These are phyloP conservation scores for Camponotus floridanus DNA, from an alignment of 1,140 invertebrate genomes.

Conservation along the genomic window DNA sequence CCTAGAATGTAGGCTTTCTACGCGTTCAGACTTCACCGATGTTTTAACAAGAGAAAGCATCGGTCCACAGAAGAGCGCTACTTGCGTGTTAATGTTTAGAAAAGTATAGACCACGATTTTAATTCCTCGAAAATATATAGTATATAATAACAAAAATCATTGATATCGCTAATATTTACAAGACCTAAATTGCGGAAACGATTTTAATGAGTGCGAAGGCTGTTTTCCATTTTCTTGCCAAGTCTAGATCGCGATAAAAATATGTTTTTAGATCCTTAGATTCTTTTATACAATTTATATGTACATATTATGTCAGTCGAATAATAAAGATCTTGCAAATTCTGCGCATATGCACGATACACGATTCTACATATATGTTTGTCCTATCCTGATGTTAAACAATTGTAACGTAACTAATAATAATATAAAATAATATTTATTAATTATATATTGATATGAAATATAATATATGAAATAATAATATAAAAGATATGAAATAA, in stretches of 20 bases:
- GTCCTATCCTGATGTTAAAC: no score
- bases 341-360: no score
- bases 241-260: neutral
- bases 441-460: no score
- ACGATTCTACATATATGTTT: no score
- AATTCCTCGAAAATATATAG: neutral
- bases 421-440: no score
- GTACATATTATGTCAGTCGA: no score
- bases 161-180: neutral
- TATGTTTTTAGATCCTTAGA: neutral
- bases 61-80: slow-evolving; percentile 50
- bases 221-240: neutral
- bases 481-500: no score
- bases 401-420: no score
- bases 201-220: neutral
- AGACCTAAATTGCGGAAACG: neutral
- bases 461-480: no score
- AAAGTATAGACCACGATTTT: slow-evolving; percentile 36
- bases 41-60: slow-evolving; percentile 62
- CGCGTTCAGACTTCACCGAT: slow-evolving; percentile 20
- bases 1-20: slow-evolving; percentile 51
- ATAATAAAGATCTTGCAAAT: no score
- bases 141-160: neutral
- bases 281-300: neutral
- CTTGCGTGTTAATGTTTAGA: slow-evolving; percentile 40